These are phyloP conservation scores for Enteromius radiatus DNA, from an alignment of 2,797 vertebrate genomes.

Conservation along the genomic window DNA sequence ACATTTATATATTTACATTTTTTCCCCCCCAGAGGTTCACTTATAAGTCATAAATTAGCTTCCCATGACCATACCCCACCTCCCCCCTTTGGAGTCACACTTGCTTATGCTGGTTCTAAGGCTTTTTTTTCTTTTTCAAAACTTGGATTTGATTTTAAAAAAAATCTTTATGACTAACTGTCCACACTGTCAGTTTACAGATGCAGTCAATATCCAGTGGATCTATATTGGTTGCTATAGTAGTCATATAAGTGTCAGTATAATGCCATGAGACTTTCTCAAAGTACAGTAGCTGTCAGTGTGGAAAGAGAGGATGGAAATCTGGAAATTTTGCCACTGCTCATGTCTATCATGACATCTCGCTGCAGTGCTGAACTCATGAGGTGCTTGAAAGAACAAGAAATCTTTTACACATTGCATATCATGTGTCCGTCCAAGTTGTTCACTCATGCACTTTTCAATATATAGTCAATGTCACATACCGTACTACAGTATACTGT, in stretches of 20 bases:
- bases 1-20: background rate
- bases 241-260: conserved; percentile 1
- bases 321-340: background rate
- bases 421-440: background rate
- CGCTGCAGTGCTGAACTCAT: conserved; percentile 17
- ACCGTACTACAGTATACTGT: background rate
- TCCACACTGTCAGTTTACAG: conserved; percentile 13
- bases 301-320: conserved; percentile 9
- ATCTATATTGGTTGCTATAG: conserved; percentile 7
- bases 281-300: conserved; percentile 13
- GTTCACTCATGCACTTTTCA: background rate
- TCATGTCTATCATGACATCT: conserved; percentile 35
- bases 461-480: conserved; percentile 1
- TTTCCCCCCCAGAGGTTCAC: background rate
- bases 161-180: background rate
- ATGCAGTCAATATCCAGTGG: background rate
- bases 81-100: background rate
- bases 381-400: background rate
- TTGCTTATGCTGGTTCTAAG: background rate
- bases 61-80: background rate
- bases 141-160: background rate
- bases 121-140: background rate
- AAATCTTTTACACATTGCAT: conserved; percentile 24
- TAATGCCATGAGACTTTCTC: conserved; percentile 8
- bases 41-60: background rate